These are phyloP conservation scores for Sesia apiformis DNA, from an alignment of 2,888 invertebrate species.

Conservation along the genomic window DNA sequence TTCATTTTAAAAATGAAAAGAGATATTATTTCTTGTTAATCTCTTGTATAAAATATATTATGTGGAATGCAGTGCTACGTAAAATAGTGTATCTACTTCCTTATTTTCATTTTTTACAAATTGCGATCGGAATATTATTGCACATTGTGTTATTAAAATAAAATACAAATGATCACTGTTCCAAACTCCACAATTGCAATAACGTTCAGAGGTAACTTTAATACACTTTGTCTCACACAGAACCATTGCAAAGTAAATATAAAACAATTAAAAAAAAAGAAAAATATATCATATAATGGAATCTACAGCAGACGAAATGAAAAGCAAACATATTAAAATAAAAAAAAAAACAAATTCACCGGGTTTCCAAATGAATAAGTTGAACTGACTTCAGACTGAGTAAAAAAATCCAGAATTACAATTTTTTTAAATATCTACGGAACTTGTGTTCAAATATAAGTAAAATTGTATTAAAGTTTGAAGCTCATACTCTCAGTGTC, in stretches of 20 bases:
- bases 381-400: too few species aligned
- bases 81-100: neutral
- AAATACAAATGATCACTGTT: constrained; percentile 2
- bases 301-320: too few species aligned
- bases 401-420: neutral
- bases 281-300: too few species aligned
- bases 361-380: too few species aligned
- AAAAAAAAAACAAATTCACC: too few species aligned
- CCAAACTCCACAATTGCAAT: constrained; percentile 29
- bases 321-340: too few species aligned
- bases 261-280: neutral
- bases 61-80: constrained; percentile 4
- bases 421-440: neutral
- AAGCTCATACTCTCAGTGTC: constrained; percentile 77
- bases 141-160: constrained; percentile 21
- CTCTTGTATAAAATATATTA: neutral
- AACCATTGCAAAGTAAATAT: neutral
- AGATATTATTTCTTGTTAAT: too few species aligned
- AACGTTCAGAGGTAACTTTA: constrained; percentile 23
- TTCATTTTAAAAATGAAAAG: neutral
- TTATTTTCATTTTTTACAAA: neutral
- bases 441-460: neutral
- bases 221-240: constrained; percentile 5
- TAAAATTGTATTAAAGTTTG: constrained; percentile 36
- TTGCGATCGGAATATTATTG: constrained; percentile 29